Conservation (phyloP, 2,797 vertebrate genomes). For the Cyprinodon diabolis region DNA sequence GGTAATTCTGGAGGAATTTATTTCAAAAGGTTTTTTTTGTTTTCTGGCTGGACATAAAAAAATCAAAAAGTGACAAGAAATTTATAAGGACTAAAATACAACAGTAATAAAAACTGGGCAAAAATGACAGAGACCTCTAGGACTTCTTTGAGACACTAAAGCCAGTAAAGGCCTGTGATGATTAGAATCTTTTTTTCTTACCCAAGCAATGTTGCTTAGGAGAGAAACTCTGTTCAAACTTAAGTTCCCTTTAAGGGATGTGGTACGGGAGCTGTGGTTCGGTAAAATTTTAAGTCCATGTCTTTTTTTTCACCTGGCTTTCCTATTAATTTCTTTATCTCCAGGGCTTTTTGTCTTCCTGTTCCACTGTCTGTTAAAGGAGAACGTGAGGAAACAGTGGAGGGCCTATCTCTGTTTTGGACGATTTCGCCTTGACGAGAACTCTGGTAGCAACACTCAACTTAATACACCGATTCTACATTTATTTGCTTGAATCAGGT, state of each 20-base stretch:
- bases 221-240: not conserved
- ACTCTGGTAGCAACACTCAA: constrained; percentile 62
- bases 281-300: not conserved
- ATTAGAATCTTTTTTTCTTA: not conserved
- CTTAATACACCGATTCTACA: too few relatives aligned
- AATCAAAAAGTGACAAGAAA: not conserved
- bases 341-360: constrained; percentile 81
- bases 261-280: not conserved
- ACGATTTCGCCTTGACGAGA: constrained; percentile 73
- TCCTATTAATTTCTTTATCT: constrained; percentile 22
- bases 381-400: constrained; percentile 80
- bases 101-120: too few relatives aligned
- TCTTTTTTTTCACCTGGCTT: not conserved
- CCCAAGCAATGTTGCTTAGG: not conserved
- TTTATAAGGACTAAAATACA: too few relatives aligned
- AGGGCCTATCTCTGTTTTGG: constrained; percentile 78
- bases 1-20: not conserved
- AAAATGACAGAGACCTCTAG: too few relatives aligned
- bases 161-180: not conserved
- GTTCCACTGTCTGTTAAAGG: constrained; percentile 82
- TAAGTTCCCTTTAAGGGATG: not conserved
- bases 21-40: not conserved
- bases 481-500: not conserved
- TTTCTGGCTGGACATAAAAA: not conserved
- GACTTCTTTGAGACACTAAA: too few relatives aligned